Evolutionary conservation across 2,113 vertebrate species (phyloP).

Genomic region (Syrmaticus mikado): DNA sequence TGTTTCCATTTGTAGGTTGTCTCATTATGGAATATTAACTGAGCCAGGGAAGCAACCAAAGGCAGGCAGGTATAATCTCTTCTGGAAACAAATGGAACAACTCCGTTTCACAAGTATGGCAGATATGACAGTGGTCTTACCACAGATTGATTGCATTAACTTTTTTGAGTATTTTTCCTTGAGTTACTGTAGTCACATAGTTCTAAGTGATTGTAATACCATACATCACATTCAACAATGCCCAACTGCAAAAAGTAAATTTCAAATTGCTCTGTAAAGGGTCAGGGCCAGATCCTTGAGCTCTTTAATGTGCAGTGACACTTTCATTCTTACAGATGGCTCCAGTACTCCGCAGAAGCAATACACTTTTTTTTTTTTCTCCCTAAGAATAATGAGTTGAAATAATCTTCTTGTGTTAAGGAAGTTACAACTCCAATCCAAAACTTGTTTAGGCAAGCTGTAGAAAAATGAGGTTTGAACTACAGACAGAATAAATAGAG

Average conservation of each 20-base stretch:
- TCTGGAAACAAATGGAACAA: not conserved
- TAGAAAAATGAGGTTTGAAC: constrained; percentile 62
- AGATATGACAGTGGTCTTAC: not conserved
- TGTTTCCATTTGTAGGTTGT: not conserved
- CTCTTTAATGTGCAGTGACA: not conserved
- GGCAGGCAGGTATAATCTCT: not conserved
- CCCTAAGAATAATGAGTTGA: not conserved
- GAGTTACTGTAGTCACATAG: rapidly evolving
- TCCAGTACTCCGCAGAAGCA: constrained; percentile 24
- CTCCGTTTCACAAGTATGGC: not conserved
- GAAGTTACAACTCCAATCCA: not conserved
- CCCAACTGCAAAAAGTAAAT: not conserved
- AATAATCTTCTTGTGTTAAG: not conserved
- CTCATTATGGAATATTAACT: not conserved
- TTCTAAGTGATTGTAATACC: not conserved
- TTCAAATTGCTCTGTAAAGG: not conserved
- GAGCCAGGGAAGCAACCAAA: not conserved
- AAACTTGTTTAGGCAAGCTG: constrained; percentile 51
- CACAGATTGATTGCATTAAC: not conserved
- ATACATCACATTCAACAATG: not conserved
- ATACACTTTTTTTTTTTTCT: not conserved
- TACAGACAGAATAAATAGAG: constrained; percentile 47
- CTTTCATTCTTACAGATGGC: constrained; percentile 21
- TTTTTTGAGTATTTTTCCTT: not conserved
- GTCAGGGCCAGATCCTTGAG: not conserved